A percentile compares a stretch with the other conserved stretches of the same genome.
Conservation (phyloP, 2,113 vertebrate genomes). For the Dendropsophus ebraccatus region DNA sequence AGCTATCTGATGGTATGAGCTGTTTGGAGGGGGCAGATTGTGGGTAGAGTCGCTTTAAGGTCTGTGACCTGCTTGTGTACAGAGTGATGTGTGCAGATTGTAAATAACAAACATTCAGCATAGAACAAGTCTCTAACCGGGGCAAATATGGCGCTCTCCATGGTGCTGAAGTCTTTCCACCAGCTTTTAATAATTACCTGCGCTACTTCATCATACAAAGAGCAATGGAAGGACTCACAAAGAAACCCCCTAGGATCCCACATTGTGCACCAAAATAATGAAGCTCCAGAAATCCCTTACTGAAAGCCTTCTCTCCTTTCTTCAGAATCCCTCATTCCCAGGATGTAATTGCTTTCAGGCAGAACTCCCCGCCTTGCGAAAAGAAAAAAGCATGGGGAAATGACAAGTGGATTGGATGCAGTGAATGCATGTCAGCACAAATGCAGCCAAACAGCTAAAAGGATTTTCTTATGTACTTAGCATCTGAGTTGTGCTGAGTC, state of each 20-base stretch:
- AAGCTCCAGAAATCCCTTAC: background rate
- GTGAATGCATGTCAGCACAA: slow-evolving; percentile 38
- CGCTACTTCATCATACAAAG: background rate
- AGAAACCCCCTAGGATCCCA: background rate
- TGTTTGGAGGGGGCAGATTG: too few relatives aligned
- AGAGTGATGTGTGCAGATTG: too few relatives aligned
- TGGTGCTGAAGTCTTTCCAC: slow-evolving; percentile 1
- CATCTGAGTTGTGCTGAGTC: slow-evolving; percentile 35
- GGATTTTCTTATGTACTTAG: slow-evolving; percentile 47
- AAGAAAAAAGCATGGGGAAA: background rate
- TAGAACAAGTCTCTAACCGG: background rate
- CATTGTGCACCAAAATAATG: slow-evolving; percentile 19
- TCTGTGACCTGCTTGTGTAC: too few relatives aligned
- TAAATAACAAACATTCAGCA: background rate
- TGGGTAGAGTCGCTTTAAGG: too few relatives aligned
- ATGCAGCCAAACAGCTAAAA: slow-evolving; percentile 37
- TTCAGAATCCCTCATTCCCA: background rate
- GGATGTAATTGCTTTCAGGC: slow-evolving; percentile 28
- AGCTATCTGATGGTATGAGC: too few relatives aligned
- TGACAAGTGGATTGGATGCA: slow-evolving; percentile 3
- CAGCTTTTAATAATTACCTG: background rate
- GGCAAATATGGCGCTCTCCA: background rate
- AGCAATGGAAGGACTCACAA: background rate
- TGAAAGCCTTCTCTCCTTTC: slow-evolving; percentile 6
- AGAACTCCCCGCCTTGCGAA: slow-evolving; percentile 12